phyloP scores from a whole-genome alignment of 1,140 invertebrate species.

The Drosophila tropicalis region DNA sequence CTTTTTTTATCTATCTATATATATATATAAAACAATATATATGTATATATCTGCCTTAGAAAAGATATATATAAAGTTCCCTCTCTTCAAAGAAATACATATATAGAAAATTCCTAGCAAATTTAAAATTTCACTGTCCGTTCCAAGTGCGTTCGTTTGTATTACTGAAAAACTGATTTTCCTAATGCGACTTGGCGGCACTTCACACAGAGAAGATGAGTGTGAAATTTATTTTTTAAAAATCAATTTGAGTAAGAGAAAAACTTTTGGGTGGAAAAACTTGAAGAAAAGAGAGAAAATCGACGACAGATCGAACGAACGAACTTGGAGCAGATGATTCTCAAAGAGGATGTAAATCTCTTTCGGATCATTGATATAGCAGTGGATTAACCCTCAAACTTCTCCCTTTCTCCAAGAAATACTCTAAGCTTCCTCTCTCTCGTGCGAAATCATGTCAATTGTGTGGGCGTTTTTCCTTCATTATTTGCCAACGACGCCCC shows the following conservation, averaged over 20 bases:
- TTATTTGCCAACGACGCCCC: constrained; percentile 14
- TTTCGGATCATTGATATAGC: not conserved
- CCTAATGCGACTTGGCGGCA: constrained; percentile 18
- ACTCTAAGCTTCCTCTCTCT: not conserved
- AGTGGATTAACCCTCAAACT: not conserved
- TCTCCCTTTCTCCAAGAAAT: not conserved
- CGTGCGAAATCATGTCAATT: constrained; percentile 44
- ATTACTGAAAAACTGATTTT: constrained; percentile 55
- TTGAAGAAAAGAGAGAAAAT: constrained; percentile 26
- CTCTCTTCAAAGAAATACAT: no score
- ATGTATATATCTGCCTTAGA: constrained; percentile 17
- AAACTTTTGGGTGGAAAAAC: not conserved
- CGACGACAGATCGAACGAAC: no score
- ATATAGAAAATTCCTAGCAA: constrained; percentile 12
- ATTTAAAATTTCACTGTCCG: constrained; percentile 34
- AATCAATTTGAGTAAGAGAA: constrained; percentile 40
- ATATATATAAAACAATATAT: constrained; percentile 21
- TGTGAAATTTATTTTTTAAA: constrained; percentile 72
- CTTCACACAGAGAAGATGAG: constrained; percentile 37
- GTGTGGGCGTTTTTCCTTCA: constrained; percentile 6
- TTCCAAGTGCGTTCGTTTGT: constrained; percentile 48
- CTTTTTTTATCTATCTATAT: constrained; percentile 30
- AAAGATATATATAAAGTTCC: constrained; percentile 1
- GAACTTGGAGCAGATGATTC: not conserved
- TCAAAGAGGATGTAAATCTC: not conserved